Conservation (phyloP, 2,113 vertebrate genomes). For the Eclectus roratus region DNA sequence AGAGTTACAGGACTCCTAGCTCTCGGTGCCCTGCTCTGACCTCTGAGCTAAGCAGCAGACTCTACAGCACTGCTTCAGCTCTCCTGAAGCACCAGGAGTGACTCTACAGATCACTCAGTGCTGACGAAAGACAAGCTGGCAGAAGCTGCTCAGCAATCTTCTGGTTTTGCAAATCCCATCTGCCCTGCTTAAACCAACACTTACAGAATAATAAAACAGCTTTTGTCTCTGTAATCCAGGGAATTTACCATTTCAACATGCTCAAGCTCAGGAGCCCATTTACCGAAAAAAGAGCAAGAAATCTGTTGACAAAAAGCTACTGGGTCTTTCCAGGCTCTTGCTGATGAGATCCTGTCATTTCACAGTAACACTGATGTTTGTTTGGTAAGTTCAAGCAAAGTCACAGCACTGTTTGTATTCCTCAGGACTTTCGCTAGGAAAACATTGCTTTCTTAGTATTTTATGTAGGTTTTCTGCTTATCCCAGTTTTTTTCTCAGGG, state of each 20-base stretch:
- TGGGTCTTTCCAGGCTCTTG: background rate
- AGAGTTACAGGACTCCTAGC: background rate
- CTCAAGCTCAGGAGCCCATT: background rate
- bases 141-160: background rate
- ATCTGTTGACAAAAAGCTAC: background rate
- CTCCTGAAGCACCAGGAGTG: background rate
- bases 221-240: background rate
- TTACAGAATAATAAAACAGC: background rate
- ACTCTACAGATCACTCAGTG: background rate
- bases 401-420: background rate
- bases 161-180: background rate
- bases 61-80: background rate
- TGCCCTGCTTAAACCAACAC: background rate
- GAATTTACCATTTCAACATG: conserved; percentile 22
- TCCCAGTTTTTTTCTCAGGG: background rate
- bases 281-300: background rate
- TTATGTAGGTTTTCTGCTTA: background rate
- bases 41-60: background rate
- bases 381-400: background rate
- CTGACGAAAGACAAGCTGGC: background rate
- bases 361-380: background rate
- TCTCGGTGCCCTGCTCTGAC: background rate
- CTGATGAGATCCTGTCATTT: background rate
- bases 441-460: background rate
- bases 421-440: background rate